A percentile compares a stretch with the other conserved stretches of the same genome.
Evolutionary conservation across 2,888 invertebrate species (phyloP).

Genomic region (Netelia fuscicornis): DNA sequence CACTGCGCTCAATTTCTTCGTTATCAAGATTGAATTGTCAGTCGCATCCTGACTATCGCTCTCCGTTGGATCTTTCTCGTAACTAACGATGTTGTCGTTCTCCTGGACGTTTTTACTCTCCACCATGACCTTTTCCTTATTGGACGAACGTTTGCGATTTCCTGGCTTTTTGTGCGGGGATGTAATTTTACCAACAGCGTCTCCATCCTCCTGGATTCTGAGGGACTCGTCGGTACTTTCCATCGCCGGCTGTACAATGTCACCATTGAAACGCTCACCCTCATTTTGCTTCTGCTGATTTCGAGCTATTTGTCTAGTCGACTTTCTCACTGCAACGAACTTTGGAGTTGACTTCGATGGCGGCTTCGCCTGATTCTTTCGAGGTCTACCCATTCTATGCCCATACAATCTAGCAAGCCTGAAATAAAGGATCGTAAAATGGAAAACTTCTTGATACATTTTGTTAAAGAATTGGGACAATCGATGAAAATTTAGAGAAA

Average conservation of each 20-base stretch:
- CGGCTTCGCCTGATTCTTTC: conserved; percentile 79
- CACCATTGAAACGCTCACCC: conserved; percentile 79
- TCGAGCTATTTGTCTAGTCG: conserved; percentile 82
- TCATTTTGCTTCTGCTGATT: conserved; percentile 80
- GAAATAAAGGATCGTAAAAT: neutral
- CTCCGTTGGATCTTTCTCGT: conserved; percentile 73
- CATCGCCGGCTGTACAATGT: conserved; percentile 61
- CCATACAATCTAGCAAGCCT: conserved; percentile 12
- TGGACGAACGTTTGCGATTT: conserved; percentile 48
- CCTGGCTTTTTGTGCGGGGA: conserved; percentile 60
- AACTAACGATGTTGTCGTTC: conserved; percentile 24
- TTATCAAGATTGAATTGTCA: conserved; percentile 67
- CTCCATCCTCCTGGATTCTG: conserved; percentile 70
- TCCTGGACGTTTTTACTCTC: conserved; percentile 40
- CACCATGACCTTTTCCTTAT: conserved; percentile 36
- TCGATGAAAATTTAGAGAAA: too few species aligned
- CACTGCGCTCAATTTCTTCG: conserved; percentile 73
- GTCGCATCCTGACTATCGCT: conserved; percentile 78
- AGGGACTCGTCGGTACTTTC: conserved; percentile 74
- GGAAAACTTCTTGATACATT: neutral
- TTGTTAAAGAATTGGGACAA: too few species aligned
- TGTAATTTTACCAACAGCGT: conserved; percentile 25
- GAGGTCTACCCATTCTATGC: conserved; percentile 80
- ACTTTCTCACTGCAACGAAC: conserved; percentile 80
- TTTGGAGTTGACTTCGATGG: conserved; percentile 76